These are phyloP conservation scores for Neoscelio sp. DNA, from an alignment of 2,888 invertebrate species.

Conservation along the genomic window DNA sequence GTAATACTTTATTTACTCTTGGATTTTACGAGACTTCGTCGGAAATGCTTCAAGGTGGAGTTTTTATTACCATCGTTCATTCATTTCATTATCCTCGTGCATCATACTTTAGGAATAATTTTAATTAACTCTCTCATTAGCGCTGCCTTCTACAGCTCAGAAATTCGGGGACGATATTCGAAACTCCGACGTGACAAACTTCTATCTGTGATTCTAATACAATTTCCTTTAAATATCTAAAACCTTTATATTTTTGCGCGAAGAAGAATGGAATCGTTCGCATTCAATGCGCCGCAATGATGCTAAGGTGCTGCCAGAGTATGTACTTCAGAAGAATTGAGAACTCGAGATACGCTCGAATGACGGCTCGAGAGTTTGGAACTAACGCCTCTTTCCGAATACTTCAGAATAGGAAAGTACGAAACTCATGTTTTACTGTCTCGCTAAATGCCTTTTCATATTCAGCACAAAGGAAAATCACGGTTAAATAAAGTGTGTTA, in stretches of 20 bases:
- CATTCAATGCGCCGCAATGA: conserved; percentile 40
- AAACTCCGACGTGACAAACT: conserved; percentile 33
- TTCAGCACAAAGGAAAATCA: conserved; percentile 28
- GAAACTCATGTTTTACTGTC: conserved; percentile 45
- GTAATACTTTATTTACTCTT: too few relatives aligned
- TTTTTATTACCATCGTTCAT: neutral
- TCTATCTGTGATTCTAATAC: conserved; percentile 5
- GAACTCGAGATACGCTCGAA: conserved; percentile 59
- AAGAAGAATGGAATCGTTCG: conserved; percentile 35
- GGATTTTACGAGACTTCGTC: neutral
- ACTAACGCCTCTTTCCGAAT: conserved; percentile 48
- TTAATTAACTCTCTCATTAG: neutral
- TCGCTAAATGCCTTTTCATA: conserved; percentile 48
- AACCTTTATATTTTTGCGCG: conserved; percentile 29
- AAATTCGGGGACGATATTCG: neutral
- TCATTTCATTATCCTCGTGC: neutral
- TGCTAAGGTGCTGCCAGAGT: conserved; percentile 49
- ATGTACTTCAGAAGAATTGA: conserved; percentile 52
- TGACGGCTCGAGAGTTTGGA: conserved; percentile 52
- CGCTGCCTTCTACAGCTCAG: neutral
- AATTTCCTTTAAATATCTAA: conserved; percentile 32
- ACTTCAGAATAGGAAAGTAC: conserved; percentile 34
- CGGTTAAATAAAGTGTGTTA: conserved; percentile 37
- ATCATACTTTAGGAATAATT: conserved; percentile 1
- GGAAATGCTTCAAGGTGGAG: too few relatives aligned